phyloP scores from a whole-genome alignment of 2,888 invertebrate genomes.

The Brachylomia viminalis region DNA sequence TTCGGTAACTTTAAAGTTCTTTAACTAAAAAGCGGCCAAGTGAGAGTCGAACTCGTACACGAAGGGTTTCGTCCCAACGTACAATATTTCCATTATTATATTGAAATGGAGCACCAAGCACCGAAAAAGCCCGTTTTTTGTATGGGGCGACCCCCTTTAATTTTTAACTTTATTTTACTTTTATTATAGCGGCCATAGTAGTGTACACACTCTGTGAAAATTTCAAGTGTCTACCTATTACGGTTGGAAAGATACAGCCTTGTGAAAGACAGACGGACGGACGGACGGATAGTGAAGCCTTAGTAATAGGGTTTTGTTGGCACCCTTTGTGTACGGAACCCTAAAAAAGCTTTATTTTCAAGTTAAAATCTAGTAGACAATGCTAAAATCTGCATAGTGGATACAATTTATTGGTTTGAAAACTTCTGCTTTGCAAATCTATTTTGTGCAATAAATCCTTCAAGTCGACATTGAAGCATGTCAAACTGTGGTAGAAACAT shows the following conservation, averaged over 20 bases:
- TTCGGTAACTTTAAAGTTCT: background rate
- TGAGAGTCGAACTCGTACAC: background rate
- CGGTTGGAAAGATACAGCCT: background rate
- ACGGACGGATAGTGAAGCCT: background rate
- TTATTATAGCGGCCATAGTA: background rate
- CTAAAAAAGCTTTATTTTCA: conserved; percentile 19
- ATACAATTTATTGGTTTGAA: conserved; percentile 49
- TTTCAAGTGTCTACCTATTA: background rate
- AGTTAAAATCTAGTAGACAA: conserved; percentile 39
- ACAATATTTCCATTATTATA: background rate
- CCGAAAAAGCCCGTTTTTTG: background rate
- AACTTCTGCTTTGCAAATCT: conserved; percentile 56
- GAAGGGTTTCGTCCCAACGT: background rate
- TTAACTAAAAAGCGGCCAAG: background rate
- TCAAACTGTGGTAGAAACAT: conserved; percentile 55
- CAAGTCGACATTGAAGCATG: conserved; percentile 50
- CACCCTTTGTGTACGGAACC: background rate
- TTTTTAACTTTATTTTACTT: background rate
- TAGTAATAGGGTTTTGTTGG: background rate
- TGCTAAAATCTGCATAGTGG: conserved; percentile 42
- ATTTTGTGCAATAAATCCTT: conserved; percentile 56
- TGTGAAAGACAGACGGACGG: background rate
- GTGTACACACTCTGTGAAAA: background rate
- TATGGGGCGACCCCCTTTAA: background rate
- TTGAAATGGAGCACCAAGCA: background rate